Base-by-base conservation (phyloP, 2,113 vertebrate genomes). In the Pomatostomus ruficeps region DNA sequence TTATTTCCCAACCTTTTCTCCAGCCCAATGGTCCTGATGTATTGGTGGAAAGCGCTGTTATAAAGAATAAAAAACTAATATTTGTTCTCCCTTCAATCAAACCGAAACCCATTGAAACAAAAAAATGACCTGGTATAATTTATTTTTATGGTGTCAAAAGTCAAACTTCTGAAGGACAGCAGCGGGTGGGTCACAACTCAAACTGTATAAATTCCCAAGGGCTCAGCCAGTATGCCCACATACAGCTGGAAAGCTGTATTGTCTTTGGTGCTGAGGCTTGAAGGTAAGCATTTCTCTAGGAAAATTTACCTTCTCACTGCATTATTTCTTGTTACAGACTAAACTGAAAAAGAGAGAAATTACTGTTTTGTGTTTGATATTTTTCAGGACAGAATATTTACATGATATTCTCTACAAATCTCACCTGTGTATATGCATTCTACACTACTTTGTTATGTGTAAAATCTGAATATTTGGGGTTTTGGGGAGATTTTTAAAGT, bases 181-280 rank as follows among this genome's bases (percentile, higher is more conserved):
- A 42, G 61, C 1, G 7, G 77, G 84, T 78, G 67, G 85, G 74
- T 85, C 88, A 75, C 13, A n/a, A 36, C 38, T 72, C 57, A 61
- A 66, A 72, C 74, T 52, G 77, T 91, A 96, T 96, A 96, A 96
- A 96, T 91, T 89, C 66, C 31, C 17, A 28, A 36, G 48, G 66
- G 20, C 15, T 88, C 70, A 88, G 85, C 14, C 85, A 88, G 74
- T 52, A 74, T 79, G 26, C 11, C 36, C n/a, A 82, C 36, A n/a
- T 46, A 82, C 87, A 94, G 87, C 88, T 93, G 81, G 81, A 86
- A 74, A 95, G 89, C 93, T 94, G 89, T 95, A 91, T 52, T 81
- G 62, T 86, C n/a, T 80, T 79, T 58, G 83, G 79, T 92, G 72
- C 91, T 86, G 63, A 93, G 83, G 73, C 68, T 82, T 16, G 4